phyloP scores from a whole-genome alignment of 2,113 vertebrate species.

The Saguinus imperator region DNA sequence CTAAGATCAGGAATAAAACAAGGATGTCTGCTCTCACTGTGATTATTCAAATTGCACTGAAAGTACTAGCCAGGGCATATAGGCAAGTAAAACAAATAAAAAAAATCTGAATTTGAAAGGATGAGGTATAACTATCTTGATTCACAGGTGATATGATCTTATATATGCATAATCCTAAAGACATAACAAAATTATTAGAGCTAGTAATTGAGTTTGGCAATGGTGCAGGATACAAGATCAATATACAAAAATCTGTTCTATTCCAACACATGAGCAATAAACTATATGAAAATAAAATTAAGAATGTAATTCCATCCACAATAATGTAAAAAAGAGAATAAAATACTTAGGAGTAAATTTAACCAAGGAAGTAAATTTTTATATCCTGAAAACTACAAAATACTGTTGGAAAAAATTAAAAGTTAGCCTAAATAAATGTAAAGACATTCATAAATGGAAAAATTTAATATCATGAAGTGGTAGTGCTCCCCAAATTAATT shows the following conservation, averaged over 20 bases:
- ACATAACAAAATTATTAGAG: neutral
- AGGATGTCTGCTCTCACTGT: neutral
- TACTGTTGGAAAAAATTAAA: neutral
- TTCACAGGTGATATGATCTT: neutral
- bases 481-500: neutral
- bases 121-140: neutral
- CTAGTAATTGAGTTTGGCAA: neutral
- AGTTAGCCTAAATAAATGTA: neutral
- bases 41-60: neutral
- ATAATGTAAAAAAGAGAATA: neutral
- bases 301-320: neutral
- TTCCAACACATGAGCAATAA: neutral
- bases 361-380: neutral
- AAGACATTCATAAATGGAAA: neutral
- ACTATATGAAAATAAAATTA: neutral
- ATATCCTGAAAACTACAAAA: neutral
- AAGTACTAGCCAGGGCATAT: neutral
- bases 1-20: neutral
- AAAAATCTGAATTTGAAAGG: neutral
- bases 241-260: neutral
- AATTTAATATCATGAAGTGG: neutral
- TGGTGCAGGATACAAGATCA: neutral
- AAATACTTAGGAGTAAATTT: neutral
- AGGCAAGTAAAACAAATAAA: neutral
- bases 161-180: neutral